These are phyloP conservation scores for Phrixothrix hirtus DNA, from an alignment of 2,888 invertebrate species.

Conservation along the genomic window DNA sequence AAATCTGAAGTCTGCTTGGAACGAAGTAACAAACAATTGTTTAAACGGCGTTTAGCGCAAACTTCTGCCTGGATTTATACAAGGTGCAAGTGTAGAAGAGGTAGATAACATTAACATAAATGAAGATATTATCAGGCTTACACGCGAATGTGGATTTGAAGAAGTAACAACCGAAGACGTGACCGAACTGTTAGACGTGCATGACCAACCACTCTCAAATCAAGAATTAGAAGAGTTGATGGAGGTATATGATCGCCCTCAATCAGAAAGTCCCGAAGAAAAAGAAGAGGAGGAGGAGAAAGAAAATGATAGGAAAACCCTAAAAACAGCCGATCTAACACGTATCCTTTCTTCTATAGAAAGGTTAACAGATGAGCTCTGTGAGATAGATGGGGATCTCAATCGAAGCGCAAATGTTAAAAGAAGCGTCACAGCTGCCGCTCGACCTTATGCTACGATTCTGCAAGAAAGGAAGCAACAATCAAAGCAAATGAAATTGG, in stretches of 20 bases:
- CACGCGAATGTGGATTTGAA: constrained; percentile 9
- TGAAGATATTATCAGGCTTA: constrained; percentile 11
- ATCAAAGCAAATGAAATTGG: constrained; percentile 5
- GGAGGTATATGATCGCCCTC: constrained; percentile 11
- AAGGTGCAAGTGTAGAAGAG: constrained; percentile 11
- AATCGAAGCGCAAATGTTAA: constrained; percentile 6
- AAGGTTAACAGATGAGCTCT: constrained; percentile 6
- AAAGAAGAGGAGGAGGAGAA: constrained; percentile 18
- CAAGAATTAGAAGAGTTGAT: constrained; percentile 24
- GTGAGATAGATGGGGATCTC: neutral
- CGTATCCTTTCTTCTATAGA: constrained; percentile 26
- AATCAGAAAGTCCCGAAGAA: constrained; percentile 16
- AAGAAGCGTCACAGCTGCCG: constrained; percentile 12
- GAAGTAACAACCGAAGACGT: constrained; percentile 9
- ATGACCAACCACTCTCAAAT: constrained; percentile 29
- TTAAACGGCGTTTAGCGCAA: constrained; percentile 24
- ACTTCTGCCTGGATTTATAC: constrained; percentile 8
- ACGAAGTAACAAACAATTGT: constrained; percentile 20
- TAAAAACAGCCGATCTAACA: constrained; percentile 24
- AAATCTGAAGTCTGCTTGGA: constrained; percentile 17
- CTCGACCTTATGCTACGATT: constrained; percentile 6
- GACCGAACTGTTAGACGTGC: constrained; percentile 10
- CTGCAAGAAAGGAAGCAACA: constrained; percentile 10
- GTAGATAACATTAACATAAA: constrained; percentile 12
- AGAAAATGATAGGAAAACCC: constrained; percentile 24